These are phyloP conservation scores for Neoseiulus cucumeris DNA, from an alignment of 1,140 invertebrate genomes.

Conservation along the genomic window DNA sequence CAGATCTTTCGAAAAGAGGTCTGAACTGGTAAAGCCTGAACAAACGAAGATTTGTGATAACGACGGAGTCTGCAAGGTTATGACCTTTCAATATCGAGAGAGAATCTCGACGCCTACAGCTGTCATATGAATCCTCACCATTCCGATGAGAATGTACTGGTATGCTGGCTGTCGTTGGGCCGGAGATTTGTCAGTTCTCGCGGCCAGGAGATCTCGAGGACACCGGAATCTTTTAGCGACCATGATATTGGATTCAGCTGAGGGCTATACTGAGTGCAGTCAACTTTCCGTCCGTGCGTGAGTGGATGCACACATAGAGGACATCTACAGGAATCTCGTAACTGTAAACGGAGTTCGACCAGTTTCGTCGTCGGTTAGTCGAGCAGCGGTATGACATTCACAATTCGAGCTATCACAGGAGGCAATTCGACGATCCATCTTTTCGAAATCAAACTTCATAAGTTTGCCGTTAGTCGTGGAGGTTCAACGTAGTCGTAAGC, in stretches of 20 bases:
- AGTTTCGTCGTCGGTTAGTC: no score
- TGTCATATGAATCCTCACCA: neutral
- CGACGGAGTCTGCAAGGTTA: no score
- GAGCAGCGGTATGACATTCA: no score
- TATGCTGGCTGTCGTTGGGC: neutral
- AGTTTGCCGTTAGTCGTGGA: no score
- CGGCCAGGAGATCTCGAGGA: neutral
- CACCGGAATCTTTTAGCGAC: neutral
- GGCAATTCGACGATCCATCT: no score
- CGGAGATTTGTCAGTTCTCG: neutral
- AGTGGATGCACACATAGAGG: neutral
- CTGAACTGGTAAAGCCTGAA: slow-evolving; percentile 4
- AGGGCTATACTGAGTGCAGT: neutral
- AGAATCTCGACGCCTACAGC: no score
- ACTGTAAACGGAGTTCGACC: neutral
- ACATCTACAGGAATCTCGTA: neutral
- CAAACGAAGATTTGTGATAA: no score
- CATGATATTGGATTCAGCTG: neutral
- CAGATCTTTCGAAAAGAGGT: neutral
- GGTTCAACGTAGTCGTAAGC: no score
- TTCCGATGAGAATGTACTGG: neutral
- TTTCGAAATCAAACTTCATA: no score
- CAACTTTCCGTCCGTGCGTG: neutral
- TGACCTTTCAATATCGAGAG: no score
- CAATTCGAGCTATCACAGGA: no score